These are phyloP conservation scores for Halcyon malimbica DNA, from an alignment of 2,113 vertebrate genomes.

Conservation along the genomic window DNA sequence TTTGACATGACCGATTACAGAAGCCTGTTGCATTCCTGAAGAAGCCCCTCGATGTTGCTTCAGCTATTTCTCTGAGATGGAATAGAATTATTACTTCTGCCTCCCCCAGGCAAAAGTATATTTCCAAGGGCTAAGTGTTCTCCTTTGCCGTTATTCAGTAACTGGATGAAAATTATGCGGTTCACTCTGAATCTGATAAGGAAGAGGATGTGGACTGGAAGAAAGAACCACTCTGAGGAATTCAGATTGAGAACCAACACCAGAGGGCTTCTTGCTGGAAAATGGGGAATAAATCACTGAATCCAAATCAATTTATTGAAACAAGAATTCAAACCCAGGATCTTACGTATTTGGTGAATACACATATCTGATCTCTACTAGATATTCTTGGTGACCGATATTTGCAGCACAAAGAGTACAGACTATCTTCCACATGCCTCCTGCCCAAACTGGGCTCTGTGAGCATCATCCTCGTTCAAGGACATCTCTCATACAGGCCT, in stretches of 20 bases:
- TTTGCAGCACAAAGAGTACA: not conserved
- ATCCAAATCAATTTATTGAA: not conserved
- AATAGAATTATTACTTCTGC: not conserved
- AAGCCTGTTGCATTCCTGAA: fast-evolving
- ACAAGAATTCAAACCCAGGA: not conserved
- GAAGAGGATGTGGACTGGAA: not conserved
- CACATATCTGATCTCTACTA: not conserved
- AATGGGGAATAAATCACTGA: not conserved
- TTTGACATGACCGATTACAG: not conserved
- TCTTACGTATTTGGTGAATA: not conserved
- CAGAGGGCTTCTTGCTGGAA: not conserved
- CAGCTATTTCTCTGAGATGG: not conserved
- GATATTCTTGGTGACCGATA: not conserved
- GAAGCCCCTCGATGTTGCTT: not conserved
- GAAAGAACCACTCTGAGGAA: not conserved
- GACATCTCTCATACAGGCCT: not conserved
- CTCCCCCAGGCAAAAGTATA: not conserved
- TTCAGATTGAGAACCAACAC: not conserved
- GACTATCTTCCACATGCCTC: not conserved
- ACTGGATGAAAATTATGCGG: not conserved
- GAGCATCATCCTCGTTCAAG: not conserved
- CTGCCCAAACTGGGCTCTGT: not conserved
- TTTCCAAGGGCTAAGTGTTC: not conserved
- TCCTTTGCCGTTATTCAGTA: not conserved
- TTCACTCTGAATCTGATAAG: not conserved